Evolutionary conservation across 37 sponge, comb jelly and placozoan species (phyloP).

Genomic region (Amphimedon queenslandica): DNA sequence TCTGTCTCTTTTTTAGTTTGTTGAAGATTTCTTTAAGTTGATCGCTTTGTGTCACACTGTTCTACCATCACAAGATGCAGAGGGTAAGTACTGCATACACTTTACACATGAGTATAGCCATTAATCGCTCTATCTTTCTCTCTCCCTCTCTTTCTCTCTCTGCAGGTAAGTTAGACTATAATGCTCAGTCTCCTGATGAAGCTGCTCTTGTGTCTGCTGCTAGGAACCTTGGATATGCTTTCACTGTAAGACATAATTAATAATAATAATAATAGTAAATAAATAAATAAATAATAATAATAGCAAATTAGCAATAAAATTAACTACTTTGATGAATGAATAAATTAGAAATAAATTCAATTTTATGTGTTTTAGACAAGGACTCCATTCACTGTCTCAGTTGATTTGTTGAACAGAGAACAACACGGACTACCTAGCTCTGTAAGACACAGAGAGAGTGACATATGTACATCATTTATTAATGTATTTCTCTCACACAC

Average conservation of each 20-base stretch:
- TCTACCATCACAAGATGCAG: conserved; percentile 57
- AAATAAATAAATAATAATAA: neutral
- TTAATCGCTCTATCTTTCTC: too few species aligned
- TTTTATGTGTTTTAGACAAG: conserved; percentile 25
- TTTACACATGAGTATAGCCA: neutral
- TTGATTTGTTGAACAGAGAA: conserved; percentile 33
- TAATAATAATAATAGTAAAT: too few species aligned
- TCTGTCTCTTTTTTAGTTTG: conserved; percentile 24
- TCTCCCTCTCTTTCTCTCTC: neutral
- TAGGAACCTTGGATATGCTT: conserved; percentile 92
- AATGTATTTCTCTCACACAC: neutral
- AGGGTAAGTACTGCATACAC: conserved; percentile 12
- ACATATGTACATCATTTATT: too few species aligned
- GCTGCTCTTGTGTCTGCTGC: conserved; percentile 96
- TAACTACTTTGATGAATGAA: too few species aligned
- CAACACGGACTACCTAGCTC: neutral
- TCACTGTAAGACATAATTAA: conserved; percentile 35
- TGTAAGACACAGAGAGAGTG: too few species aligned
- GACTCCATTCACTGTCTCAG: conserved; percentile 50
- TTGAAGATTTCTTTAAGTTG: conserved; percentile 76
- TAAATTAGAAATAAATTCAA: neutral
- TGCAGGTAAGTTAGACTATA: conserved; percentile 64
- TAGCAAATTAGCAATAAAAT: too few species aligned
- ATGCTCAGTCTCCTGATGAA: conserved; percentile 99
- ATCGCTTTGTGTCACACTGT: conserved; percentile 96